Evolutionary conservation across 2,113 vertebrate genomes (phyloP).

Genomic region (Centropus unirufus): DNA sequence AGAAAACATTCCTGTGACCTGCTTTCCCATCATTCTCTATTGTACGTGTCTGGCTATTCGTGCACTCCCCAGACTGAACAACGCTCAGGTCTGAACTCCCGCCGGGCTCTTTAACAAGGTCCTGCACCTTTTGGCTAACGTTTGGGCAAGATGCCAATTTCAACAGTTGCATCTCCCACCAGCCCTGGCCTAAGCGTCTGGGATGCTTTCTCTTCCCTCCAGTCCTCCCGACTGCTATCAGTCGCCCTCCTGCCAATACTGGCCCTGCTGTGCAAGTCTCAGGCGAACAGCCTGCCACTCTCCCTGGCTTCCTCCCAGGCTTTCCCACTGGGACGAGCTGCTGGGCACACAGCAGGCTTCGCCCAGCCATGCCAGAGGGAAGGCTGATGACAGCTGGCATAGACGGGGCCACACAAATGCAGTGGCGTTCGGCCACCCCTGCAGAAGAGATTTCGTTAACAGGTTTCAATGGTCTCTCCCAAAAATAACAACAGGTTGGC

Average conservation of each 20-base stretch:
- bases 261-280: not conserved
- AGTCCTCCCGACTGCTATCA: not conserved
- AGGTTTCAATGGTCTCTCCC: not conserved
- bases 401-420: fast-evolving
- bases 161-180: slow-evolving; percentile 9
- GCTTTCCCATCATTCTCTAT: not conserved
- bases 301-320: not conserved
- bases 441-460: not conserved
- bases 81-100: not conserved
- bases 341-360: not conserved
- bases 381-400: fast-evolving
- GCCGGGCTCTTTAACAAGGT: not conserved
- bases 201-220: not conserved
- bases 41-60: not conserved
- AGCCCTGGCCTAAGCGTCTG: not conserved
- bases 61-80: not conserved
- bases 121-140: slow-evolving; percentile 5
- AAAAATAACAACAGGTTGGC: not conserved
- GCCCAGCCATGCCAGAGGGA: not conserved
- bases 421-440: not conserved
- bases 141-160: not conserved
- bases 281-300: not conserved
- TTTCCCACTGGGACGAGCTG: not conserved
- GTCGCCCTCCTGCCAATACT: not conserved
- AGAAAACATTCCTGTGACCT: not conserved